phyloP scores from a whole-genome alignment of 53 echinoderm and acorn worm species.

The Crossaster papposus region DNA sequence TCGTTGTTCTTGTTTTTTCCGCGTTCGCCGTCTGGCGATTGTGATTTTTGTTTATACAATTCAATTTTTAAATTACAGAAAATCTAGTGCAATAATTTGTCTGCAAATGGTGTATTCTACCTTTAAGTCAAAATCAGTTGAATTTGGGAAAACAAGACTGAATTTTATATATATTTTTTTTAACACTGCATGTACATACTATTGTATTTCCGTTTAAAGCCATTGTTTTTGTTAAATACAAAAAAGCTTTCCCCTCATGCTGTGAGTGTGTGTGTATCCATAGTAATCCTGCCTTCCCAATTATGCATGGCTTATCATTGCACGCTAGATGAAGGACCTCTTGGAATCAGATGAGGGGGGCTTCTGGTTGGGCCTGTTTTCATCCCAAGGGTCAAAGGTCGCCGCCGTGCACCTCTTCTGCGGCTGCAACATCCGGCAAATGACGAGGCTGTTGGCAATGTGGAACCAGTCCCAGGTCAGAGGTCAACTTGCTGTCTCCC shows the following conservation, averaged over 20 bases:
- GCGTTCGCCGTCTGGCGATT: too few relatives aligned
- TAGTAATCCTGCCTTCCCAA: constrained; percentile 34
- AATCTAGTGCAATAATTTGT: too few relatives aligned
- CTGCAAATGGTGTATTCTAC: too few relatives aligned
- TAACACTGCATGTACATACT: neutral
- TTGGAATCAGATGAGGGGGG: constrained; percentile 35
- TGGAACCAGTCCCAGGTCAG: constrained; percentile 60
- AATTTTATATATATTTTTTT: too few relatives aligned
- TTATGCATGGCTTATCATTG: constrained; percentile 57
- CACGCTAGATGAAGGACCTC: constrained; percentile 59
- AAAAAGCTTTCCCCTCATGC: constrained; percentile 19
- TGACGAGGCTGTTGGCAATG: constrained; percentile 34
- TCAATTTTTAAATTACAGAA: too few relatives aligned
- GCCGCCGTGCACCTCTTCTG: constrained; percentile 60
- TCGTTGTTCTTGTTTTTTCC: too few relatives aligned
- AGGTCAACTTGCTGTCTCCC: constrained; percentile 17
- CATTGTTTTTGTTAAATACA: neutral
- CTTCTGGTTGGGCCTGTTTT: constrained; percentile 49
- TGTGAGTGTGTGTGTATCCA: constrained; percentile 42
- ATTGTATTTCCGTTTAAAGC: neutral
- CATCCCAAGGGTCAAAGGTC: constrained; percentile 52
- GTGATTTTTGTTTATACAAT: too few relatives aligned
- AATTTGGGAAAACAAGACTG: too few relatives aligned
- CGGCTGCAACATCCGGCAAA: constrained; percentile 49
- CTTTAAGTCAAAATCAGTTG: too few relatives aligned